Conservation (phyloP, 2,888 invertebrate genomes). For the Drosophila histrio region DNA sequence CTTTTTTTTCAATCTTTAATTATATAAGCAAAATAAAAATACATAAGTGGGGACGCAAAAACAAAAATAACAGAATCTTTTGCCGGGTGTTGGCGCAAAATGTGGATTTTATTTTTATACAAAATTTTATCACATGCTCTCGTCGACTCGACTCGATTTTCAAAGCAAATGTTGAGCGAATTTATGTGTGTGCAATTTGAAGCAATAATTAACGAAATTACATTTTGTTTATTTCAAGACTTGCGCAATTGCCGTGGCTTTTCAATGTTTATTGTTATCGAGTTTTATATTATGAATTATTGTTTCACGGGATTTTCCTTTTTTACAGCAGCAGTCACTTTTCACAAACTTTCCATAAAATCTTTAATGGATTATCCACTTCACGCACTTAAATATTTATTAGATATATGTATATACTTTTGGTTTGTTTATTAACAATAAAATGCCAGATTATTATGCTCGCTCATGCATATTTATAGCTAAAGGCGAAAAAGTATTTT, state of each 20-base stretch:
- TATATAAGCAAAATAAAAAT: constrained; percentile 12
- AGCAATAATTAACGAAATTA: constrained; percentile 10
- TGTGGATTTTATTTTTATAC: constrained; percentile 10
- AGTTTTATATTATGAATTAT: constrained; percentile 1
- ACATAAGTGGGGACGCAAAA: not conserved
- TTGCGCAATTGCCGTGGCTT: constrained; percentile 1
- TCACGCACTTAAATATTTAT: constrained; percentile 21
- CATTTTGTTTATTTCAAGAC: constrained; percentile 9
- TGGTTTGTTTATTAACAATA: constrained; percentile 45
- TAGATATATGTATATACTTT: not conserved
- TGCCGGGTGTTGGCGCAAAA: constrained; percentile 15
- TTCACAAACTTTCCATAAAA: constrained; percentile 36
- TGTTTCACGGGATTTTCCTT: not conserved
- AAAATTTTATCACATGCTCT: constrained; percentile 20
- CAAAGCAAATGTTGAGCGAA: constrained; percentile 9
- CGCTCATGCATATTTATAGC: constrained; percentile 70
- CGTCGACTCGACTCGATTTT: constrained; percentile 12
- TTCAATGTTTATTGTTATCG: constrained; percentile 7
- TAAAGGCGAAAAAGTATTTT: constrained; percentile 26
- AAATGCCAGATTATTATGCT: constrained; percentile 49
- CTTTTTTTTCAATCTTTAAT: constrained; percentile 9
- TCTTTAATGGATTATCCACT: constrained; percentile 27
- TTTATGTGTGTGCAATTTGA: not conserved
- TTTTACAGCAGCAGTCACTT: constrained; percentile 10
- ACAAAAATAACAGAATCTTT: constrained; percentile 7